Evolutionary conservation across 2,113 vertebrate genomes (phyloP), one percentile per base, ranked within the genome.

Genomic region (Corythoichthys intestinalis): DNA sequence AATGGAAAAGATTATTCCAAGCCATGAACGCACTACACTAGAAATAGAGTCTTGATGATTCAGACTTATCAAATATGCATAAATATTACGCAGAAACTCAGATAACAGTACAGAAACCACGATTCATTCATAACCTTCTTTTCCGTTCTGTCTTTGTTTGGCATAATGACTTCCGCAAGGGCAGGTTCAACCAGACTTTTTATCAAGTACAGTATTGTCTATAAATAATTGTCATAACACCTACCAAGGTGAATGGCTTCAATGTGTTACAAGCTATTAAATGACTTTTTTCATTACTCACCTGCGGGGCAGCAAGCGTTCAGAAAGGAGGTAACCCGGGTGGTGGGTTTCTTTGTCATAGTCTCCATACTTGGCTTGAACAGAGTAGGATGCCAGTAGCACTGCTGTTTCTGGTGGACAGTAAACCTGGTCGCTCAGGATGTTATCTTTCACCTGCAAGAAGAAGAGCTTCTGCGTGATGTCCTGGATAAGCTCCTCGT

Each of bases 401-500:
- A 98, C 97, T 0, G 97, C 97, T 0, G 96, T 98, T 91, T 98
- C 97, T 0, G 97, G 96, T 0, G 95, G 96, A 65, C 97, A 98
- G 90, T 98, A 98, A 66, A 96, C 92, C 79, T 98, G 95, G 4
- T 98, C 97, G 0, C 92, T 94, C 67, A 98, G 93, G 69, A 98
- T 95, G 37, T 87, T 82, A 1, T 98, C 97, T 84, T 98, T 98
- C 84, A 98, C 94, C 81, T 98, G 97, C 28, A 98, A 90, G 87
- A 98, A 98, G 90, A 98, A 98, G 1, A 98, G 94, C 91, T 95
- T 98, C 91, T 97, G 96, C 0, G 97, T 98, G 87, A 96, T 93
- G 65, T 98, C 95, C 88, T 98, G 97, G 86, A 98, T 97, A 77
- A 98, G 91, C 84, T 98, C 97, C 77, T 97, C 95, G 0, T 94